Evolutionary conservation across 1,140 invertebrate species (phyloP), one percentile per base, ranked within the genome.

Genomic region (Drosophila orena): DNA sequence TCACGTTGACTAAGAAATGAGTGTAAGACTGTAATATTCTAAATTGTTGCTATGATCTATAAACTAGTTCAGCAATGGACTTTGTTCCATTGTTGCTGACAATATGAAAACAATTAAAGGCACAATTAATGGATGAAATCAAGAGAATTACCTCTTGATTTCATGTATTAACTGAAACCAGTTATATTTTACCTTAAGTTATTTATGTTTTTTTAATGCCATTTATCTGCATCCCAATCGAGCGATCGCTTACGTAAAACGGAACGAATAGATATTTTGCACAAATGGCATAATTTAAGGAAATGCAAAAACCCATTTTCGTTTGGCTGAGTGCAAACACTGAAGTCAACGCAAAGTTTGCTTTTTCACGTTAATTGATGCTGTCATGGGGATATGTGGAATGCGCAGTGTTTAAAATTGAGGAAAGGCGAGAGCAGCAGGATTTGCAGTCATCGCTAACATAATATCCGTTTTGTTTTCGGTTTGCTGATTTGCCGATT

Each of bases 371-470:
- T 79, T 86, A 86, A 86, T 86, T 86, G 83, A 86, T 75, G 78
- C 78, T 86, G 83, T 86, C 83, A 81, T 30, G 75, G 59, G 61
- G 49, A 76, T 79, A 76, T 75, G 78, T 71, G 75, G 77, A 80
- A 75, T 35, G 34, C 43, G 61, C 43, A 66, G 47, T 62, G 58
- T 20, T 49, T 24, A 20, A 43, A 30, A 43, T 49, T 60, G 22
- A 50, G 43, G 43, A 65, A 66, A 60, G 30, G 53, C n/a, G 35
- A 43, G 17, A 40, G 53, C n/a, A 40, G 47, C 30, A 64, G 22
- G 46, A 47, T 46, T 68, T 54, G 42, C 42, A 57, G 57, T 71
- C 78, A 62, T 58, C 47, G 58, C 59, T 59, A 72, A 56, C 66
- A 84, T 84, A 85, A 85, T 77, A 70, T 77, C 43, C 37, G 58